Evolutionary conservation across 2,888 invertebrate species (phyloP), one percentile per base, ranked within the genome.

Genomic region (Iselma pallidipennis): DNA sequence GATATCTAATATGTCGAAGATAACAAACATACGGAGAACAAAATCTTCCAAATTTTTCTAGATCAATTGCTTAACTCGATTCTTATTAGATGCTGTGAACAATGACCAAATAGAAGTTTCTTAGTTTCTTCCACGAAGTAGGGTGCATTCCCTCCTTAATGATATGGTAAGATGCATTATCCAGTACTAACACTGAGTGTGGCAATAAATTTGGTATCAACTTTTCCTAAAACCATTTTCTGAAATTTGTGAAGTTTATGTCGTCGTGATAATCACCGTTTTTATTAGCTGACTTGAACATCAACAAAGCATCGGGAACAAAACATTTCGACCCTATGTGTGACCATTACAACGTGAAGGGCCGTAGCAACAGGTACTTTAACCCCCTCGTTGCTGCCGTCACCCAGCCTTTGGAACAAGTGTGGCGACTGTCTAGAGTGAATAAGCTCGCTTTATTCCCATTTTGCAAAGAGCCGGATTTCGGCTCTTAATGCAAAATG

Each of bases 231-330:
- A 59, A 33, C 56, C 63, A 63, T 28, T 65, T 63, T 56, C 55
- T 53, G 53, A 63, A 64, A 37, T 64, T 66, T 55, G 57, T 56
- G 23, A 28, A 29, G 29, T 66, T 64, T 54, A 66, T 66, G 50
- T 61, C 61, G 49, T 49, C 29, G 33, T 59, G 49, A 26, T 61
- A 60, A 28, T 59, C 60, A 49, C 49, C 49, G n/a, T 56, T 29
- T 33, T 51, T 45, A 28, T 9, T 55, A 37, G 26, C 59, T 33
- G 60, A 55, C 49, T 61, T 55, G 48, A 55, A 63, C 45, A 55
- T 55, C 50, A n/a, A n/a, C n/a, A n/a, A n/a, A n/a, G n/a, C n/a
- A n/a, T n/a, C n/a, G n/a, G n/a, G n/a, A n/a, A n/a, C n/a, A n/a
- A 63, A 51, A n/a, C n/a, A n/a, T n/a, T n/a, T n/a, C n/a, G n/a